Conservation (phyloP, 2,113 vertebrate genomes). For the Aspiorhynchus laticeps region DNA sequence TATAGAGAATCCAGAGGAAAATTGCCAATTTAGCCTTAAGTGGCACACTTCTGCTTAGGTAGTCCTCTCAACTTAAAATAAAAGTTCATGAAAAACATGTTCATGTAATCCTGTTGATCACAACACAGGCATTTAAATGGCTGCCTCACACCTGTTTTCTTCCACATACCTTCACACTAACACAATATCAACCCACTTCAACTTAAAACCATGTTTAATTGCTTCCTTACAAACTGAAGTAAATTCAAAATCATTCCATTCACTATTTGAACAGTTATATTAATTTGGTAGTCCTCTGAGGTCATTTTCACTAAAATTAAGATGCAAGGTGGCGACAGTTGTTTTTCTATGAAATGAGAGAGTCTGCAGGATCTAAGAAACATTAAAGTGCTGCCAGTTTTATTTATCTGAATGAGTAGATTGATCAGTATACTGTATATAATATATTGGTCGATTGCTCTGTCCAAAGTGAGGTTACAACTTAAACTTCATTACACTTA, state of each 20-base stretch:
- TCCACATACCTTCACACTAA: not conserved
- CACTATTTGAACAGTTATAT: not conserved
- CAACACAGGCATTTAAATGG: not conserved
- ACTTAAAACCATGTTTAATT: not conserved
- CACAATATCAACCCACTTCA: conserved; percentile 1
- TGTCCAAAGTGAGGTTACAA: not conserved
- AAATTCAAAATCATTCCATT: not conserved
- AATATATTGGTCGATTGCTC: not conserved
- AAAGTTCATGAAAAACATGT: not conserved
- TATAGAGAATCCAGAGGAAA: not conserved
- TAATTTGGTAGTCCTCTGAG: no score
- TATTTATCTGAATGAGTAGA: no score
- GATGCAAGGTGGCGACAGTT: no score
- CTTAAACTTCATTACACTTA: no score
- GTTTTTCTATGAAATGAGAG: no score
- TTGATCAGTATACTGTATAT: no score
- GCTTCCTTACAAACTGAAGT: not conserved
- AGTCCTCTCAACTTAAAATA: not conserved
- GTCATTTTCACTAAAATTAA: no score
- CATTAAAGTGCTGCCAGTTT: no score
- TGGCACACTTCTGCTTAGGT: not conserved
- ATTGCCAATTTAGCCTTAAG: conserved; percentile 13
- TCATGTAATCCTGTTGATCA: conserved; percentile 4
- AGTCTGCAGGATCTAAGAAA: no score
- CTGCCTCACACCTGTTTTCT: not conserved